phyloP scores from a whole-genome alignment of 2,113 vertebrate genomes.

The Mormyrus lacerda region DNA sequence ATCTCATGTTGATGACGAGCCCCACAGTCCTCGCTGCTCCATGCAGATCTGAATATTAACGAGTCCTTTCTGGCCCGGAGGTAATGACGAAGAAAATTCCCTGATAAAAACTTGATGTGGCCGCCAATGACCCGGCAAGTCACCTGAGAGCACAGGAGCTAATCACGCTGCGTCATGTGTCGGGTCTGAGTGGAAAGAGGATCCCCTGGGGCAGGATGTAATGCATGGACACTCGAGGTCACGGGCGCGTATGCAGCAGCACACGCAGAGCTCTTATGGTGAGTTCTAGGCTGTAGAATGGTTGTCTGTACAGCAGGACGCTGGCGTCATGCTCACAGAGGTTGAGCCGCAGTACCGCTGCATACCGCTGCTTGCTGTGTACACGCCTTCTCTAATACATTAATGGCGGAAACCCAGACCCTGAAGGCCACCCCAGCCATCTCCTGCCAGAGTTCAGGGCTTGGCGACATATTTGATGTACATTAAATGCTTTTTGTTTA shows the following conservation, averaged over 20 bases:
- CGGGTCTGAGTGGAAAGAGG: slow-evolving; percentile 65
- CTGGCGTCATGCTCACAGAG: background rate
- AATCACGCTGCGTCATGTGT: slow-evolving; percentile 68
- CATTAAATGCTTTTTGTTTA: background rate
- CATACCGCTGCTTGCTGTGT: background rate
- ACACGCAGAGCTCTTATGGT: background rate
- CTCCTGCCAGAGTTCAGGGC: background rate
- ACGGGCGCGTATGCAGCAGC: background rate
- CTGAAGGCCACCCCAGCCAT: background rate
- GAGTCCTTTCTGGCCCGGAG: slow-evolving; percentile 57
- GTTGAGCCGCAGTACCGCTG: background rate
- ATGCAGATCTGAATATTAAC: slow-evolving; percentile 66
- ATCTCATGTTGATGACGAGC: background rate
- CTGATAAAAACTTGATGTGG: slow-evolving; percentile 73
- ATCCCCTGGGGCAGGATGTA: slow-evolving; percentile 18
- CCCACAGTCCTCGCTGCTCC: slow-evolving; percentile 42
- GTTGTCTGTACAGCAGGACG: background rate
- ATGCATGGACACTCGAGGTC: background rate
- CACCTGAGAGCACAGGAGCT: slow-evolving; percentile 66
- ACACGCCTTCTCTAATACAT: background rate
- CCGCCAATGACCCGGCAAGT: slow-evolving; percentile 66
- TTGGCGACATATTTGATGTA: background rate
- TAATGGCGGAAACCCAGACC: background rate
- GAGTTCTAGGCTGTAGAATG: background rate
- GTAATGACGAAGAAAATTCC: slow-evolving; percentile 74